Base-by-base conservation (phyloP, 1,140 invertebrate genomes). In the Oryzaephilus surinamensis region DNA sequence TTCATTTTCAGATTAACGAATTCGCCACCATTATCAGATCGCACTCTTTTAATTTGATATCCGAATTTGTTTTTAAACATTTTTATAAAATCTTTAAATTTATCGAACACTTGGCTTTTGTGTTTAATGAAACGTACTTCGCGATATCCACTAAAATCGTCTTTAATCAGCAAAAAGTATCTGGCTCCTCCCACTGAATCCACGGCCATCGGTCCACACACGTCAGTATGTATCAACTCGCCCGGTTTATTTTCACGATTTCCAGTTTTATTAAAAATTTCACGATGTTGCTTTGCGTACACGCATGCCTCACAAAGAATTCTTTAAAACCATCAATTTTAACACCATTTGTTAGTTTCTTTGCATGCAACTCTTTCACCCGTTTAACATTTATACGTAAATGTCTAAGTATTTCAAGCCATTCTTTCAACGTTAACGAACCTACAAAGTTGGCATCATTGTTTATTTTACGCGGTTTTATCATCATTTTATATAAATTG, bases 291-390 rank as follows among this genome's bases (percentile, higher is more conserved):
- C 23, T 63, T 66, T 2, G 61, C 58, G 37, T 54, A 48, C 18
- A 45, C 46, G 52, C 60, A 63, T 5, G 43, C 40, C 30, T 65
- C 58, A 56, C 62, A 63, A 2, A 51, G 43, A 55, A 57, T 1
- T 43, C 17, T 31, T 26, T 27, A 31, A 6, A 7, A 17, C 32
- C 29, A 3, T 4, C 30, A 4, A 35, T 3, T 15, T 35, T 35
- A 7, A 35, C 27, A 14, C 27, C 27, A 12, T 28, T n/a, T 6
- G n/a, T 14, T 6, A 28, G 13, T 5, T 28, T 28, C 13, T 28
- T 28, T 12, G 27, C 8, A 19, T 18, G 8, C 4, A 6, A 7
- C 6, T 38, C 16, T 13, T 13, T 19, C 12, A 38, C 10, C 7
- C 7, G 14, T 16, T 32, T 28, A 3, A 41, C 18, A 32, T 41